phyloP scores from a whole-genome alignment of 2,797 vertebrate species.

The Gymnothorax javanicus region DNA sequence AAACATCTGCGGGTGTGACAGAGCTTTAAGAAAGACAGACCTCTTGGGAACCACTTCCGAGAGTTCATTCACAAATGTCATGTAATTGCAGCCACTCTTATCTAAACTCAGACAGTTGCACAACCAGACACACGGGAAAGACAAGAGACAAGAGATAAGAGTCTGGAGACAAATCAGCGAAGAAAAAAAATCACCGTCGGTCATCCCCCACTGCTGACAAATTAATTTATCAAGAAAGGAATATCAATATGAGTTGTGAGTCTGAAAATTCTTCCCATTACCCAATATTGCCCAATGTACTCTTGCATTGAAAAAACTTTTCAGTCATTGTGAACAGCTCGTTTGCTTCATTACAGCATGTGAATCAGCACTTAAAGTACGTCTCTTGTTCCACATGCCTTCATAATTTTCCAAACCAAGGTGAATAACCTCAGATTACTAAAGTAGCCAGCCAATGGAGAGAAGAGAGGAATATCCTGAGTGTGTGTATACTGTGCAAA shows the following conservation, averaged over 20 bases:
- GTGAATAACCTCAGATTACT: background rate
- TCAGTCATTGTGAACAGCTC: background rate
- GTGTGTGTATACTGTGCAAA: background rate
- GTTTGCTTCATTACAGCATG: background rate
- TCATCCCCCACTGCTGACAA: background rate
- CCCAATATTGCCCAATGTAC: background rate
- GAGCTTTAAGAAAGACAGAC: conserved; percentile 35
- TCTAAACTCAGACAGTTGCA: conserved; percentile 24
- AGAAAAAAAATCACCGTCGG: background rate
- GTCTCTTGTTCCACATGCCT: background rate
- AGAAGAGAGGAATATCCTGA: background rate
- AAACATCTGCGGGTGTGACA: conserved; percentile 36
- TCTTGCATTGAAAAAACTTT: background rate
- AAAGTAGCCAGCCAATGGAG: background rate
- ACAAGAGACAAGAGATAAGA: conserved; percentile 36
- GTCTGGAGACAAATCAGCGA: conserved; percentile 24
- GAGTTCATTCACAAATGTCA: conserved; percentile 34
- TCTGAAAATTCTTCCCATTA: background rate
- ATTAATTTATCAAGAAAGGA: background rate
- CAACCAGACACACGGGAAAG: conserved; percentile 34
- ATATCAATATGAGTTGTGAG: background rate
- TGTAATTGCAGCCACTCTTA: conserved; percentile 37
- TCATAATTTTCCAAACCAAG: background rate
- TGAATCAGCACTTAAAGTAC: background rate
- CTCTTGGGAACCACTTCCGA: conserved; percentile 36